Base-by-base conservation (phyloP, 2,797 vertebrate genomes). In the Meriones psammophilus region DNA sequence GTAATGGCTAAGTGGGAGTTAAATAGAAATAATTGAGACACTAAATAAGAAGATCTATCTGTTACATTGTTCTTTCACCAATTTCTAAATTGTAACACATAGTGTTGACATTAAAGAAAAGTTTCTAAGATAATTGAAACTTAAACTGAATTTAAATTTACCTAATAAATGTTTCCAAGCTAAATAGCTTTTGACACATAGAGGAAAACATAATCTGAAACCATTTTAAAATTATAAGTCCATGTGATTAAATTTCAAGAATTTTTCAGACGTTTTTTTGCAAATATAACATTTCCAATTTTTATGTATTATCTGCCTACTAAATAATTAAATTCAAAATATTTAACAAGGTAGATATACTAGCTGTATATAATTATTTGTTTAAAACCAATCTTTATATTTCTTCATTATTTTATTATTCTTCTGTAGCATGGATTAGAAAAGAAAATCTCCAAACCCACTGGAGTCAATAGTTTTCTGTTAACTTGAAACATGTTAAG, bases 101-200 rank as follows among this genome's bases (percentile, higher is more conserved):
- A 91, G 0, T 79, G 8, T 7, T 36, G 36, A 64, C 36, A 78
- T 46, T 85, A 66, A 92, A 83, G 84, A 90, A 88, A 76, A 62
- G 6, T 78, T 80, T 42, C 9, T 46, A 64, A 79, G 24, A 73
- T 39, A 94, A 94, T 39, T 89, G 36, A 86, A n/a, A 12, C 1
- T 3, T 62, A 62, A 28, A 28, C 42, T 68, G 8, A 91, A 88
- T 88, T 94, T 91, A 69, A 95, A 94, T 60, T 20, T 9, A 33
- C 4, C 4, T 92, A 18, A 36, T 17, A 58, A 77, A 5, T 85
- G 10, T 54, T n/a, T 60, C 88, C 3, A 93, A 91, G n/a, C 62
- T 93, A 14, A 80, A 71, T 80, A 89, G 15, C 3, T 39, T 81
- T 36, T 71, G 18, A 90, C 88, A 94, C 20, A n/a, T 50, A 62